Base-by-base conservation (phyloP, 2,113 vertebrate species). In the Chlorocebus sabaeus region DNA sequence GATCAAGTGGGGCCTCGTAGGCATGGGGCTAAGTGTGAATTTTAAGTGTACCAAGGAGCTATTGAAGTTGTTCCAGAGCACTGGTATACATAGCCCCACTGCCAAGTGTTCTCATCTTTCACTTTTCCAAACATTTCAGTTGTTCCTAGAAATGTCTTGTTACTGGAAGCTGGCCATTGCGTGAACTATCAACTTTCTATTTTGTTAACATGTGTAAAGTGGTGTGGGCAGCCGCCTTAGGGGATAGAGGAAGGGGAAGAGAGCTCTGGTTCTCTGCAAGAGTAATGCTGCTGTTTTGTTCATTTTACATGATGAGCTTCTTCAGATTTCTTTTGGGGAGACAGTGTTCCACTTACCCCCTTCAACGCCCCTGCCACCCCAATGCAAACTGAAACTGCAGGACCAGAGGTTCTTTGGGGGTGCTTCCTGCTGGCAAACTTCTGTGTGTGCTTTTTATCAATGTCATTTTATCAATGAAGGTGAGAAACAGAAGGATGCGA, bases 301-400 rank as follows among this genome's bases (percentile, higher is more conserved):
- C 61, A 43, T 23, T 43, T 35, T 50, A 68, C 13, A 9, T 0
- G 1, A 57, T 7, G 17, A 86, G 38, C 45, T 61, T 22, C 57
- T 76, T 72, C 57, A 27, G 57, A 4, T 86, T 92, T 52, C 93
- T 73, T 35, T n/a, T 25, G 8, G 6, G 35, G 38, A 89, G 91
- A 67, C 10, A 67, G 35, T 32, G 30, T 38, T 48, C 32, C 59
- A 18, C 25, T 52, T 22, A 57, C 11, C 9, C 35, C 11, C 55
- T 76, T 17, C 52, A 10, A 10, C 0, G 23, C 5, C 1, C 27
- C 25, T 8, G 1, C 10, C 55, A 64, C 14, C 14, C 14, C 32
- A 20, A 16, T 3, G 61, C 27, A 64, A 64, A 22, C 38, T 35
- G 59, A 72, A n/a, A 50, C 8, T 38, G 23, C 12, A 25, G 38